Evolutionary conservation across 2,888 invertebrate species (phyloP), one percentile per base, ranked within the genome.

Genomic region (Halictus quadricinctus): DNA sequence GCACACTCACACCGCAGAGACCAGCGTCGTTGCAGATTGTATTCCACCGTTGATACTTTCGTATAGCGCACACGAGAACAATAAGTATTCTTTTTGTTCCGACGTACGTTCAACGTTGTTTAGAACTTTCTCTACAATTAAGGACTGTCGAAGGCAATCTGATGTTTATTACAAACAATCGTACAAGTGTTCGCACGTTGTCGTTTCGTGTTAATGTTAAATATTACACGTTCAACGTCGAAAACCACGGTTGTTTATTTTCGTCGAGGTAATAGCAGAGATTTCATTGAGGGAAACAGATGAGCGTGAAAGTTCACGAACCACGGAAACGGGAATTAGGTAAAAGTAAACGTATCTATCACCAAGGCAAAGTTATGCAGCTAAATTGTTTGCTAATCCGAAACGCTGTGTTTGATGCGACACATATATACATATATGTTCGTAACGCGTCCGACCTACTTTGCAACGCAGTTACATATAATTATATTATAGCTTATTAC

Each of bases 401-500:
- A 76, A 69, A 41, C 18, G 29, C 73, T 54, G 60, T 60, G 48
- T 79, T 86, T 70, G 43, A 10, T 58, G 43, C 48, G 64, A 72
- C 46, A 77, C 54, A 74, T 77, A 73, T 21, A n/a, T 29, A 12
- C n/a, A 29, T 29, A 36, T 10, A 41, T 21, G 21, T 41, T 10
- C n/a, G n/a, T 58, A 58, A 29, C 21, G 58, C 18, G 48, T 41
- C 76, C 76, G 85, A 86, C 86, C 86, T 86, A 86, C 79, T 85
- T 85, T 76, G 60, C 81, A 74, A 25, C 76, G 46, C 76, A 79
- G 79, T 75, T 82, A 74, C 76, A 76, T 82, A 78, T 82, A 86
- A 86, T 86, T 79, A 74, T 79, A 72, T 86, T 85, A 82, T 76
- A 36, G 58, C 74, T 76, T 85, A 79, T 85, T 86, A 82, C 79